A percentile compares a stretch with the other conserved stretches of the same genome.
These are phyloP conservation scores for Odontocerum albicorne DNA, from an alignment of 2,888 invertebrate species.

Conservation along the genomic window DNA sequence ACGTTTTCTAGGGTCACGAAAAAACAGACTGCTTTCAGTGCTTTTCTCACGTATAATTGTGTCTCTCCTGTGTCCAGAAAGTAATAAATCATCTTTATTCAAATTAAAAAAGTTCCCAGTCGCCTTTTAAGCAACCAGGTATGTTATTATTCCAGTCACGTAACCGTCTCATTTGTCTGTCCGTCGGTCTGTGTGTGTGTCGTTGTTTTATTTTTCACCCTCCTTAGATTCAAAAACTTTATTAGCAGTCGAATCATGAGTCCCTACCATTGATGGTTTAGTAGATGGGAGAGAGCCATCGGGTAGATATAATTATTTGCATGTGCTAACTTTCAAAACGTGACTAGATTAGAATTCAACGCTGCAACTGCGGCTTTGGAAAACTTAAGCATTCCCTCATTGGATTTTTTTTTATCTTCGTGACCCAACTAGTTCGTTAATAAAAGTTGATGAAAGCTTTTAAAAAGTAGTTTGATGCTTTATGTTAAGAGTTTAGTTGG, in stretches of 20 bases:
- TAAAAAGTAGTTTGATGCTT: too few species aligned
- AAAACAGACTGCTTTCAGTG: too few species aligned
- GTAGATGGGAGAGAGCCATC: slow-evolving; percentile 11
- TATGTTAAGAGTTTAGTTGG: too few species aligned
- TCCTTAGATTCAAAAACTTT: slow-evolving; percentile 5
- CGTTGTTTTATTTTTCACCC: slow-evolving; percentile 7
- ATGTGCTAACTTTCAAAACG: slow-evolving; percentile 14
- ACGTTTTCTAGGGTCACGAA: too few species aligned
- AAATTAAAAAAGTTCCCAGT: not conserved
- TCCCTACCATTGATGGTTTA: slow-evolving; percentile 13
- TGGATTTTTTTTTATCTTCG: too few species aligned
- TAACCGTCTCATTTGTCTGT: slow-evolving; percentile 4
- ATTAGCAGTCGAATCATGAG: slow-evolving; percentile 16
- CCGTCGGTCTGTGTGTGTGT: too few species aligned
- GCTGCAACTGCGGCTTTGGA: slow-evolving; percentile 2
- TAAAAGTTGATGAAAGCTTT: too few species aligned
- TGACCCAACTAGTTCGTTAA: not conserved
- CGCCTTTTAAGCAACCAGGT: too few species aligned
- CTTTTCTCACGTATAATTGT: too few species aligned
- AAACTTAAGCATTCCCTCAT: not conserved
- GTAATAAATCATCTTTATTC: too few species aligned
- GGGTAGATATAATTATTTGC: slow-evolving; percentile 12
- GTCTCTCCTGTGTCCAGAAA: too few species aligned
- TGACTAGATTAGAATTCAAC: slow-evolving; percentile 16
- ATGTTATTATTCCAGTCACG: slow-evolving; percentile 13